phyloP scores from a whole-genome alignment of 2,797 vertebrate genomes.

The Dendrocincla tyrannina region DNA sequence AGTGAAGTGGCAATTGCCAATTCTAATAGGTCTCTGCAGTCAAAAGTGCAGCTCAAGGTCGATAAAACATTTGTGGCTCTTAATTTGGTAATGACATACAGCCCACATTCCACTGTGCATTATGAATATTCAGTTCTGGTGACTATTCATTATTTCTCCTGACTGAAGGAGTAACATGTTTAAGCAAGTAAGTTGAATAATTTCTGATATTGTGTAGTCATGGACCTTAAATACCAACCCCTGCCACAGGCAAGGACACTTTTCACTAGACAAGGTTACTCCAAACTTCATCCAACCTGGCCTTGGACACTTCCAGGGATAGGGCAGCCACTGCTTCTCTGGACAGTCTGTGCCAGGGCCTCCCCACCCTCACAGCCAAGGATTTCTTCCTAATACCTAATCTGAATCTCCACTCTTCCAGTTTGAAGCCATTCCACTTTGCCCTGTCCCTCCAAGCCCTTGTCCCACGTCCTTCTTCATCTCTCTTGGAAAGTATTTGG shows the following conservation, averaged over 20 bases:
- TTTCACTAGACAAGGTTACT: fast-evolving
- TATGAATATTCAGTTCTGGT: not conserved
- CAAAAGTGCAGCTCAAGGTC: not conserved
- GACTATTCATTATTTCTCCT: not conserved
- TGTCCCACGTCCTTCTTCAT: too few relatives aligned
- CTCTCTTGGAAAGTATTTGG: not conserved
- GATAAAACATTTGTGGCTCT: not conserved
- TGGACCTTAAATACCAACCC: not conserved
- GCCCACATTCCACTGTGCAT: not conserved
- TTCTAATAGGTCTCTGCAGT: not conserved
- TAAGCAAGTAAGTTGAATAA: not conserved
- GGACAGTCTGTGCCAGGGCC: fast-evolving
- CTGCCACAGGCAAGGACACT: fast-evolving
- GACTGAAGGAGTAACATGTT: not conserved
- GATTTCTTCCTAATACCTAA: not conserved
- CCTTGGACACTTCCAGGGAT: not conserved
- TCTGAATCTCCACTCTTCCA: not conserved
- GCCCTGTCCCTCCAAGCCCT: not conserved
- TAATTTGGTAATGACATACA: not conserved
- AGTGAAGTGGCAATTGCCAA: not conserved
- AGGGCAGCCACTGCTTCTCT: not conserved
- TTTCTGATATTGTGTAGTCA: not conserved
- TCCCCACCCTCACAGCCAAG: fast-evolving
- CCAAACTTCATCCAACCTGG: fast-evolving
- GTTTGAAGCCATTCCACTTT: not conserved